phyloP scores from a whole-genome alignment of 2,888 invertebrate species.

The Rhagonycha lutea region DNA sequence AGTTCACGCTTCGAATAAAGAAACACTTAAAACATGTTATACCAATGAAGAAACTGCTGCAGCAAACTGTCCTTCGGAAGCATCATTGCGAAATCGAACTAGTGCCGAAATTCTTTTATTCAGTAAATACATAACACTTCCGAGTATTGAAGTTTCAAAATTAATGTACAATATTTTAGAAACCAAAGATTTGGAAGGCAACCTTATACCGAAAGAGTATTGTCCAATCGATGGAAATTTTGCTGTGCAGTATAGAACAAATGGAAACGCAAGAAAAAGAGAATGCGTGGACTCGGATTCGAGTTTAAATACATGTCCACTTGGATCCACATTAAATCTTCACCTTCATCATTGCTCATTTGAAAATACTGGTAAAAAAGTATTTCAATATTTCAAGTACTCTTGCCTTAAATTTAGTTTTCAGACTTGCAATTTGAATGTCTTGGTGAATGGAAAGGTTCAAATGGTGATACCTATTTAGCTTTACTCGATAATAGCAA shows the following conservation, averaged over 20 bases:
- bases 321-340: conserved; percentile 62
- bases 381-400: neutral
- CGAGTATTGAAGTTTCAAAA: conserved; percentile 5
- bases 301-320: conserved; percentile 64
- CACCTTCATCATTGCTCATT: conserved; percentile 62
- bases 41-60: conserved; percentile 63
- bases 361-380: conserved; percentile 58
- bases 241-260: conserved; percentile 61
- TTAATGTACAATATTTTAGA: conserved; percentile 50
- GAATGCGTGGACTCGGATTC: conserved; percentile 62
- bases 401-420: conserved; percentile 21
- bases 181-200: conserved; percentile 58
- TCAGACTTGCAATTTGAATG: conserved; percentile 65
- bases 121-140: conserved; percentile 52
- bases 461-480: conserved; percentile 60
- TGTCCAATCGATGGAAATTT: conserved; percentile 68
- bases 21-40: conserved; percentile 61
- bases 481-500: conserved; percentile 60
- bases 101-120: conserved; percentile 61
- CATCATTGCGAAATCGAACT: conserved; percentile 46
- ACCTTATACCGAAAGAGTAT: conserved; percentile 60
- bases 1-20: conserved; percentile 62
- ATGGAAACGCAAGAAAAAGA: conserved; percentile 55
- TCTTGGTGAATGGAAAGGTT: conserved; percentile 66
- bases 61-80: conserved; percentile 60